A percentile compares a stretch with the other conserved stretches of the same genome.
These are phyloP conservation scores for Athene noctua DNA, from an alignment of 2,113 vertebrate species.

Conservation along the genomic window DNA sequence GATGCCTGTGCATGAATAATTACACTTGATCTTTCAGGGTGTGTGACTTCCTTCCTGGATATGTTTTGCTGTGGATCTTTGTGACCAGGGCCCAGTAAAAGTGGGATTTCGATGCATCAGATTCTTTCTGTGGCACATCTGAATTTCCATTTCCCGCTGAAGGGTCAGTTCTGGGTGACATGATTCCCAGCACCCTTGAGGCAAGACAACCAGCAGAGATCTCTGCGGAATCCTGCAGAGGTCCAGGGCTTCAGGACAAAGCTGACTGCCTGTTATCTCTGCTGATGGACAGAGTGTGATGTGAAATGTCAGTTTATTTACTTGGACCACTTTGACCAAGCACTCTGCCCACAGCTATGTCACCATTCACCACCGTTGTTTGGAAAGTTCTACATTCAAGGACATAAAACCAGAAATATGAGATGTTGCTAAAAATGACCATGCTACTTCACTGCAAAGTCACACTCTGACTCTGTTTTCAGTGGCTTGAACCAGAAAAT, in stretches of 20 bases:
- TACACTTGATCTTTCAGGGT: not conserved
- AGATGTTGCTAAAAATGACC: not conserved
- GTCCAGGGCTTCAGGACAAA: not conserved
- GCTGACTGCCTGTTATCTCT: not conserved
- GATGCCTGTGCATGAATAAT: not conserved
- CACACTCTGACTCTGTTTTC: not conserved
- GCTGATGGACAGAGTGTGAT: not conserved
- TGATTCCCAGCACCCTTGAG: not conserved
- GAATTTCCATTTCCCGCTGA: not conserved
- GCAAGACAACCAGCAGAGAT: not conserved
- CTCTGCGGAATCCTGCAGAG: not conserved
- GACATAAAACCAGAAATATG: not conserved
- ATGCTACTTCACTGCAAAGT: not conserved
- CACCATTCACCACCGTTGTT: constrained; percentile 4
- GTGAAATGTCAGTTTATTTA: constrained; percentile 11
- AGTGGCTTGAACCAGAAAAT: not conserved
- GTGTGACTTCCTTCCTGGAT: not conserved
- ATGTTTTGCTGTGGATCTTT: not conserved
- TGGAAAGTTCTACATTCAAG: constrained; percentile 1
- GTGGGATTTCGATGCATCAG: not conserved
- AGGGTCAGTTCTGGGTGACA: not conserved
- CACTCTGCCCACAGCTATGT: not conserved
- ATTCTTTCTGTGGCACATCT: not conserved
- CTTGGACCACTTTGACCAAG: not conserved
- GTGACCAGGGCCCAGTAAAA: not conserved